Conservation (phyloP, 2,888 invertebrate genomes). For the Tachina grossa region DNA sequence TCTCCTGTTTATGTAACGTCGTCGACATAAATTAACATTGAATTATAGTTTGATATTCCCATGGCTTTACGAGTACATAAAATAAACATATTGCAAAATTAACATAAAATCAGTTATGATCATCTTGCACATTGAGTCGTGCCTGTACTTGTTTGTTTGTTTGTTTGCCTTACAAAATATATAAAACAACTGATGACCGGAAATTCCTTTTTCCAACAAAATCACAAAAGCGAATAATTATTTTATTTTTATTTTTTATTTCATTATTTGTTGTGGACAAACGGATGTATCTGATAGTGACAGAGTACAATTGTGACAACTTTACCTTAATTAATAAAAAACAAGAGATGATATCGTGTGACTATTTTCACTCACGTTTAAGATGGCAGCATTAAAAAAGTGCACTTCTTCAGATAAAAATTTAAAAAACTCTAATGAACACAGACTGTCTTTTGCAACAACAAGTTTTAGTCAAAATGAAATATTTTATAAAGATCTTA, state of each 20-base stretch:
- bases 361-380: too few relatives aligned
- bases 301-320: not conserved
- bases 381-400: too few relatives aligned
- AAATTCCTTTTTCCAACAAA: conserved; percentile 9
- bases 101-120: not conserved
- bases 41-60: too few relatives aligned
- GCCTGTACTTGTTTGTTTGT: not conserved
- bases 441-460: too few relatives aligned
- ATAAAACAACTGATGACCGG: conserved; percentile 15
- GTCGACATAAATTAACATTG: too few relatives aligned
- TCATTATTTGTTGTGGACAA: not conserved
- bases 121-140: not conserved
- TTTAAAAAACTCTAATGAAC: too few relatives aligned
- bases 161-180: not conserved
- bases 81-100: not conserved
- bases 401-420: too few relatives aligned
- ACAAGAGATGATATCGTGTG: not conserved
- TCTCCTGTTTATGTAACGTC: too few relatives aligned
- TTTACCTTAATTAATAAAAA: conserved; percentile 60
- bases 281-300: not conserved
- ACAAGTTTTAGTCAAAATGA: too few relatives aligned
- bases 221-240: not conserved
- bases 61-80: too few relatives aligned
- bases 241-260: not conserved
- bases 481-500: too few relatives aligned